Percentiles rank a stretch among this genome's conserved stretches.
These are phyloP conservation scores for Gymnobelideus leadbeateri DNA, from an alignment of 2,113 vertebrate genomes.

Conservation along the genomic window DNA sequence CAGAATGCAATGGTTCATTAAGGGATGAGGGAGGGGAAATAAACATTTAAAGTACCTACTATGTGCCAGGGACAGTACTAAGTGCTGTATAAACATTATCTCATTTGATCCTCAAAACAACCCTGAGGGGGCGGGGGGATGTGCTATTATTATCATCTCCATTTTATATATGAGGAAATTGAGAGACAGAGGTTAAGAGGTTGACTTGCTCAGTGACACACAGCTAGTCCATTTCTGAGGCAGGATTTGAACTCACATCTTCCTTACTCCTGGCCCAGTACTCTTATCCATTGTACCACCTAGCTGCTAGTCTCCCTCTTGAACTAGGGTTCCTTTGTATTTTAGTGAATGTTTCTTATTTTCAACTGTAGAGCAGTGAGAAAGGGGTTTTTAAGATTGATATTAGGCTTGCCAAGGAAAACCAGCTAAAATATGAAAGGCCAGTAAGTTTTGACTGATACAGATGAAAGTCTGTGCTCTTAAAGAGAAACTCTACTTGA, in stretches of 20 bases:
- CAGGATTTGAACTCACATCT: neutral
- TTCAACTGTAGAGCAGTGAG: neutral
- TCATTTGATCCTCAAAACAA: neutral
- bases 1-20: neutral
- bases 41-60: neutral
- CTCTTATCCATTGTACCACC: neutral
- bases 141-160: neutral
- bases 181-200: neutral
- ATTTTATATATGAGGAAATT: neutral
- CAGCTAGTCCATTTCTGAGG: neutral
- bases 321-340: neutral
- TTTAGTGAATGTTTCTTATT: neutral
- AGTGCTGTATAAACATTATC: neutral
- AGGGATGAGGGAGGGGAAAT: neutral
- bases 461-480: neutral
- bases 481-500: neutral
- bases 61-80: neutral
- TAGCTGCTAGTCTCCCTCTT: neutral
- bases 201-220: neutral
- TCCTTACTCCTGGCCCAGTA: neutral
- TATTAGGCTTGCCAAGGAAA: neutral
- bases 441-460: neutral
- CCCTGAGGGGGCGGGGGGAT: no score
- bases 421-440: constrained; percentile 9
- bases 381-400: neutral